phyloP scores from a whole-genome alignment of 2,113 vertebrate genomes.

The Halcyon senegalensis region DNA sequence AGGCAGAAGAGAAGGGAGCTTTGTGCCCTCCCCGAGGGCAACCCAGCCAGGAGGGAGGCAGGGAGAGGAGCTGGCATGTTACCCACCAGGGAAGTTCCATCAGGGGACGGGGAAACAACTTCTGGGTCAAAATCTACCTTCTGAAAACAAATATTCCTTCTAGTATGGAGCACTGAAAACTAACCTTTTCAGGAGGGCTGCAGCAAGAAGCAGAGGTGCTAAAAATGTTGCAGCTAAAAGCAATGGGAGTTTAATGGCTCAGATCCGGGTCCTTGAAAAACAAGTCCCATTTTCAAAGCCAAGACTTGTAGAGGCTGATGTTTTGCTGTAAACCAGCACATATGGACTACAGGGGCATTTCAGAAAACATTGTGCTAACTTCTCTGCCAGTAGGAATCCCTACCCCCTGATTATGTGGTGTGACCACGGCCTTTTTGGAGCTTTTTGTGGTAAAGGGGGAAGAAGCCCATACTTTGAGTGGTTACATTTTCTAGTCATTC shows the following conservation, averaged over 20 bases:
- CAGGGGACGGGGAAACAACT: background rate
- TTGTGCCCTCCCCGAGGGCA: background rate
- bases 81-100: background rate
- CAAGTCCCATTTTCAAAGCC: background rate
- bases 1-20: background rate
- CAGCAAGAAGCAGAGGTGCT: background rate
- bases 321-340: background rate
- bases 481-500: background rate
- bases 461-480: background rate
- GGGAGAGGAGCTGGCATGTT: background rate
- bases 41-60: rapidly evolving
- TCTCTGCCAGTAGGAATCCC: background rate
- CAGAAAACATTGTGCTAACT: background rate
- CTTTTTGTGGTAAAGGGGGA: background rate
- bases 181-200: background rate
- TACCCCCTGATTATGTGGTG: background rate
- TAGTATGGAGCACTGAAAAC: background rate
- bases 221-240: background rate
- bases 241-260: background rate
- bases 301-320: background rate
- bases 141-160: background rate
- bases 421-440: background rate
- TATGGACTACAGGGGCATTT: background rate
- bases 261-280: background rate
- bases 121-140: background rate